Conservation (phyloP, 2,888 invertebrate genomes). For the Eupithecia inturbata region DNA sequence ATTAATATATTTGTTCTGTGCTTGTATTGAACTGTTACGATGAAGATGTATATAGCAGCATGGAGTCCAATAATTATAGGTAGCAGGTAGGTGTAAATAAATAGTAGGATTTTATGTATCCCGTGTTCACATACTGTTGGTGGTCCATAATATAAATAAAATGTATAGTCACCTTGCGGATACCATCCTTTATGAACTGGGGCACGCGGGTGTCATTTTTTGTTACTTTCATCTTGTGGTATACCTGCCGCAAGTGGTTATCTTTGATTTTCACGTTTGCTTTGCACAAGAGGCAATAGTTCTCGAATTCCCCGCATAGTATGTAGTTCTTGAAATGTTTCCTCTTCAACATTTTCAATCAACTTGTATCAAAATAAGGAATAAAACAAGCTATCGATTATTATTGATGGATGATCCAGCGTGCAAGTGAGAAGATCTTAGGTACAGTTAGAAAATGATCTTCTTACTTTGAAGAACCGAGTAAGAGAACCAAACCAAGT, state of each 20-base stretch:
- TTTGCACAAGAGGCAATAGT: constrained; percentile 62
- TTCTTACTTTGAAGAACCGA: too few species aligned
- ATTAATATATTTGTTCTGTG: too few species aligned
- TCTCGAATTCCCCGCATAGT: constrained; percentile 61
- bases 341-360: constrained; percentile 44
- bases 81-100: neutral
- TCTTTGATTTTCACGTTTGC: constrained; percentile 55
- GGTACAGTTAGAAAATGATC: neutral
- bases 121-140: too few species aligned
- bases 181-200: constrained; percentile 58
- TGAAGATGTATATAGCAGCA: neutral
- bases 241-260: constrained; percentile 65
- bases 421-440: neutral
- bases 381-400: neutral
- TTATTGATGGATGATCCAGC: neutral
- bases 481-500: too few species aligned
- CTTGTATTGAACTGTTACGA: neutral
- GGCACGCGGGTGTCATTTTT: constrained; percentile 50
- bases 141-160: neutral
- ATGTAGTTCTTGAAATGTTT: constrained; percentile 65
- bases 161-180: constrained; percentile 58
- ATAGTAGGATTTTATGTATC: neutral
- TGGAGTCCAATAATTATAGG: neutral
- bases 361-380: neutral
- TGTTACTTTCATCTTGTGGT: constrained; percentile 58